These are phyloP conservation scores for Imbricaverruca yamaguchii DNA, from an alignment of 2,888 invertebrate genomes.

Conservation along the genomic window DNA sequence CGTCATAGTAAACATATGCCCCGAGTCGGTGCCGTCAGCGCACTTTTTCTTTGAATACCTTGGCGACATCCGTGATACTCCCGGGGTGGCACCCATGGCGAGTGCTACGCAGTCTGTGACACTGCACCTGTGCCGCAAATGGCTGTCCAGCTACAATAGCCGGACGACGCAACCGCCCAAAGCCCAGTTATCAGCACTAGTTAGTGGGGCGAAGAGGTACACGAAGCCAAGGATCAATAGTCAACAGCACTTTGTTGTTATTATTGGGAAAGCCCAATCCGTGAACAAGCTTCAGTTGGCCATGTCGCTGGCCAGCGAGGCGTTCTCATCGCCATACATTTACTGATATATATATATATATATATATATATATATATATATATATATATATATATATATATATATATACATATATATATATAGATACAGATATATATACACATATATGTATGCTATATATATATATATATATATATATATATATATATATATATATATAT, in stretches of 20 bases:
- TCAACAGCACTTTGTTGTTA: background rate
- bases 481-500: slow-evolving; percentile 8
- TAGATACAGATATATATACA: background rate
- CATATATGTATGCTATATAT: background rate
- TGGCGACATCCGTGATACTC: too few relatives aligned
- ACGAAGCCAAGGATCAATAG: background rate
- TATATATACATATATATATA: background rate
- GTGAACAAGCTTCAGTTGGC: too few relatives aligned
- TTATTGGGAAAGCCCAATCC: background rate
- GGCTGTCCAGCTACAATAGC: too few relatives aligned
- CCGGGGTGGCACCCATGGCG: too few relatives aligned
- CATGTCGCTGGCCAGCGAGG: too few relatives aligned
- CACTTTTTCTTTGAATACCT: too few relatives aligned
- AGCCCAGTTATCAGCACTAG: background rate
- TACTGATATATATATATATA: background rate
- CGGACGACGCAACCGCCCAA: too few relatives aligned
- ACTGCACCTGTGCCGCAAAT: too few relatives aligned
- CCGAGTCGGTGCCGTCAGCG: too few relatives aligned
- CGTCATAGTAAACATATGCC: too few relatives aligned
- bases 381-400: slow-evolving; percentile 4
- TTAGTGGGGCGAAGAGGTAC: background rate
- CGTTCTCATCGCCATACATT: background rate
- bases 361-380: slow-evolving; percentile 8
- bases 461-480: background rate
- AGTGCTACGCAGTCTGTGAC: too few relatives aligned